These are phyloP conservation scores for Platichthys stellatus DNA, from an alignment of 2,113 vertebrate species.

Conservation along the genomic window DNA sequence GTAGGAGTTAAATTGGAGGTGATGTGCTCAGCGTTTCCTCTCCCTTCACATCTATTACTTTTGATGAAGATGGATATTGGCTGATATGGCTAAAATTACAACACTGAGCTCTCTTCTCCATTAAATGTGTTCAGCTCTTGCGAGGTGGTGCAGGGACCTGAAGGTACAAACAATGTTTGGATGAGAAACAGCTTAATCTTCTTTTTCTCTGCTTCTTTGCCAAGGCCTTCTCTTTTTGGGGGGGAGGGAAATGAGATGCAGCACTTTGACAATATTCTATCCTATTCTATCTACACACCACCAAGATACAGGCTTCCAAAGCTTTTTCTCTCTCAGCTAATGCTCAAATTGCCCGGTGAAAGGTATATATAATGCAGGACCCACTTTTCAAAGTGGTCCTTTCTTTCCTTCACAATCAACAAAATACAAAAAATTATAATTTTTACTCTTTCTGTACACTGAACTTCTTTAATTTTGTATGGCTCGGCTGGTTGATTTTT, in stretches of 20 bases:
- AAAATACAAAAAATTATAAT: neutral
- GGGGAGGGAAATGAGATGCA: conserved; percentile 55
- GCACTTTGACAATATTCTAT: conserved; percentile 48
- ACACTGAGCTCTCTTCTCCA: conserved; percentile 61
- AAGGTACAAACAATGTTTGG: conserved; percentile 79
- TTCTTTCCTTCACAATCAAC: neutral
- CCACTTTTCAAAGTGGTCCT: conserved; percentile 12
- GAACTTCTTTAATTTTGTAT: neutral
- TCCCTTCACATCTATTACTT: conserved; percentile 70
- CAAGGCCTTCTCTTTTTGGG: conserved; percentile 54
- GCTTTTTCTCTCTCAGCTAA: neutral
- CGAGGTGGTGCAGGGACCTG: conserved; percentile 69
- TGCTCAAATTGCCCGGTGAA: conserved; percentile 10
- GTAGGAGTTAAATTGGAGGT: conserved; percentile 61
- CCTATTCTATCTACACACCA: conserved; percentile 22
- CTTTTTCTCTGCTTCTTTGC: conserved; percentile 60
- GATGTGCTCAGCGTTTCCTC: conserved; percentile 66
- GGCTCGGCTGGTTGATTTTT: conserved; percentile 1
- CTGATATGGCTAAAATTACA: conserved; percentile 71
- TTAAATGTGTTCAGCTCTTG: conserved; percentile 77
- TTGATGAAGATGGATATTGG: conserved; percentile 64
- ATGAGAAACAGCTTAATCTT: conserved; percentile 64
- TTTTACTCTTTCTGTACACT: neutral
- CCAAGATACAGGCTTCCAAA: conserved; percentile 26
- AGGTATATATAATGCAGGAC: conserved; percentile 10